Evolutionary conservation across 2,113 vertebrate species (phyloP), one percentile per base, ranked within the genome.

Genomic region (Grammomys dolichurus): DNA sequence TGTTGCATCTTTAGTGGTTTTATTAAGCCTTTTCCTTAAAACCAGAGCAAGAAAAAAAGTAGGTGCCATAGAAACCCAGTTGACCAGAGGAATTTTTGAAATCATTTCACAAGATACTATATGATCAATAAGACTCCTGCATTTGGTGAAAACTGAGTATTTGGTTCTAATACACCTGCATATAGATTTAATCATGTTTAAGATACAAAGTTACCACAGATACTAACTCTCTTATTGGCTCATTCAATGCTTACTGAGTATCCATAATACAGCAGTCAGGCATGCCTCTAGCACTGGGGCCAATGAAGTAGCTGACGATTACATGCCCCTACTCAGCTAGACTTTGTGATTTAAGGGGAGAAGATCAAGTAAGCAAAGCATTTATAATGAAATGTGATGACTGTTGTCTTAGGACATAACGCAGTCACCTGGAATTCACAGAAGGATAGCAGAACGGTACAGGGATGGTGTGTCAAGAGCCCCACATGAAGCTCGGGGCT

Each of bases 1-100:
- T 22, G 65, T 24, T 36, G 33, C 58, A 93, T 89, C 43, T 86
- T 70, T 67, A 72, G 14, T 81, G 16, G 56, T 93, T 87, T 89
- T 95, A 82, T 90, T 95, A 54, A 96, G 73, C 20, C 2, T 40
- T 95, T 58, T 56, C 24, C 9, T 81, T 75, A 84, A 70, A 91
- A 33, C 81, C 31, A 51, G 60, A 86, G 40, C 17, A 81, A 13
- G 54, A 13, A 40, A 87, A 86, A 88, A 86, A 89, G 14, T 4
- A 70, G 58, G 82, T 56, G 7, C 22, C 4, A 2, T 67, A 3
- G 48, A 60, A 82, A 5, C 31, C 8, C 10, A 36, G 24, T 22
- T 73, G 10, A 26, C 51, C 36, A 73, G 16, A 73, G 54, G 51
- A 77, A 70, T 11, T 54, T 73, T 58, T 70, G 92, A 12, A 91